phyloP scores from a whole-genome alignment of 2,888 invertebrate genomes.

The Arge pagana region DNA sequence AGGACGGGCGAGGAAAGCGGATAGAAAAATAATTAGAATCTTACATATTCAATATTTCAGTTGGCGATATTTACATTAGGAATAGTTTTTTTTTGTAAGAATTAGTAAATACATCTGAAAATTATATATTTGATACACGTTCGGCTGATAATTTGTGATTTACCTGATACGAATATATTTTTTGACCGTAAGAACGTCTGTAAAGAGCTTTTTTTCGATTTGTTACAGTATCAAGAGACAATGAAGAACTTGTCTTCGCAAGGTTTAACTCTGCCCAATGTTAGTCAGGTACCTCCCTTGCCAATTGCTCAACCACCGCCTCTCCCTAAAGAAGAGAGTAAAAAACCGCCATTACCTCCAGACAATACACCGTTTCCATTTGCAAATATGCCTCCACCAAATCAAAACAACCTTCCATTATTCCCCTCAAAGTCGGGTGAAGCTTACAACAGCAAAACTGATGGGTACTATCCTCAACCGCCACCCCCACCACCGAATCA shows the following conservation, averaged over 20 bases:
- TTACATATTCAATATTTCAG: too few relatives aligned
- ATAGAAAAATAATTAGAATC: too few relatives aligned
- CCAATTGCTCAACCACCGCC: constrained; percentile 48
- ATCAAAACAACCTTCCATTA: constrained; percentile 51
- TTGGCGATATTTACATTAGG: too few relatives aligned
- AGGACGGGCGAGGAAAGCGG: too few relatives aligned
- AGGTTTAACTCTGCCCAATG: constrained; percentile 37
- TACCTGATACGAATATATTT: neutral
- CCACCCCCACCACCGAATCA: constrained; percentile 50
- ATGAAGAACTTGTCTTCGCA: constrained; percentile 53
- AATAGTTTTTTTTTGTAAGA: too few relatives aligned
- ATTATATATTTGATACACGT: neutral
- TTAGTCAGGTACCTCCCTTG: constrained; percentile 48
- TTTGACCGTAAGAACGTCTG: constrained; percentile 4
- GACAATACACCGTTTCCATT: constrained; percentile 56
- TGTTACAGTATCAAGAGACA: constrained; percentile 63
- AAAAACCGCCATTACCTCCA: constrained; percentile 60
- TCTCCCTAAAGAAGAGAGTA: constrained; percentile 52
- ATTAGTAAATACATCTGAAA: neutral
- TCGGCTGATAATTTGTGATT: neutral
- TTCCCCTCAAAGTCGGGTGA: constrained; percentile 42
- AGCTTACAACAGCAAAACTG: constrained; percentile 34
- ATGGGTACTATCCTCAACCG: constrained; percentile 39
- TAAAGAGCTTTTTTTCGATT: constrained; percentile 26
- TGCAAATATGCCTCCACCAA: constrained; percentile 48